phyloP scores from a whole-genome alignment of 2,797 vertebrate species.

The Prionace glauca region DNA sequence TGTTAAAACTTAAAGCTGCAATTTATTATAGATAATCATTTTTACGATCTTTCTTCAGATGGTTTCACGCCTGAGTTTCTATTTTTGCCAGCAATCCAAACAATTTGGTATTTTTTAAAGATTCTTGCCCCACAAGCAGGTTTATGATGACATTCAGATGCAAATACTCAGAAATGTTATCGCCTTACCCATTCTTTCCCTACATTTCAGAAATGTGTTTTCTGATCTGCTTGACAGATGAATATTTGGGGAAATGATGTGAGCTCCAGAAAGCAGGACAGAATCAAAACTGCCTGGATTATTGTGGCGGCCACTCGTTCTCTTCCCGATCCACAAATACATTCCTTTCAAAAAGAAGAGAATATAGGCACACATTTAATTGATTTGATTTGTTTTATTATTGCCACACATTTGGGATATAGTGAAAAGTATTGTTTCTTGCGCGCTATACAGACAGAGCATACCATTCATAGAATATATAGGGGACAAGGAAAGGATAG shows the following conservation, averaged over 20 bases:
- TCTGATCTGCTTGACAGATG: not conserved
- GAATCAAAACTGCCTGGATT: not conserved
- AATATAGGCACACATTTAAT: not conserved
- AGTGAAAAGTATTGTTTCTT: too few relatives aligned
- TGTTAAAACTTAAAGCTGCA: constrained; percentile 31
- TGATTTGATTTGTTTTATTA: too few relatives aligned
- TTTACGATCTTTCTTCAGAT: not conserved
- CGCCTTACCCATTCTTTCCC: not conserved
- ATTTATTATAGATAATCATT: constrained; percentile 25
- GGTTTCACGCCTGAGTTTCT: not conserved
- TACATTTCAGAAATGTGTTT: not conserved
- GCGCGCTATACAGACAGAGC: too few relatives aligned
- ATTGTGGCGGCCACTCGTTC: not conserved
- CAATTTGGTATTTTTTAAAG: not conserved
- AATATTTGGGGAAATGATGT: not conserved
- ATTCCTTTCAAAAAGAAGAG: not conserved
- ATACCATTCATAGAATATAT: too few relatives aligned
- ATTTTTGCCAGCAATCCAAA: not conserved
- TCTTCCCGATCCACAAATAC: not conserved
- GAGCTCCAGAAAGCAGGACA: not conserved
- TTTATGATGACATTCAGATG: not conserved
- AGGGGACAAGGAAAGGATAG: too few relatives aligned
- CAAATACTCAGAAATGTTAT: not conserved
- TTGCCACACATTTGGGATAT: too few relatives aligned
- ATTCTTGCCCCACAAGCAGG: not conserved